phyloP scores from a whole-genome alignment of 1,140 invertebrate genomes.

The Trialeurodes vaporariorum region DNA sequence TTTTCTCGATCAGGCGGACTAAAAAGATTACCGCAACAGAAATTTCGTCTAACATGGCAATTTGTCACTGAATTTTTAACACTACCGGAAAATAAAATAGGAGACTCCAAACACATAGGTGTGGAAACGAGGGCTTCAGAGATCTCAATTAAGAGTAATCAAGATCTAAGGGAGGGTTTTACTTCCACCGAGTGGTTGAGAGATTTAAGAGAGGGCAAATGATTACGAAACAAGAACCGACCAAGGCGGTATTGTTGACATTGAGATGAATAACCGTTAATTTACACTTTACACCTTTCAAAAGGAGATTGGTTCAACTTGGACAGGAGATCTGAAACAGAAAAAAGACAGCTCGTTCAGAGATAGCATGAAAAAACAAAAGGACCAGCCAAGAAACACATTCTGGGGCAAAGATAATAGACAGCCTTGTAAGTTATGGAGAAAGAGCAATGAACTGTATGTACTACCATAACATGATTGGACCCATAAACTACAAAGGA shows the following conservation, averaged over 20 bases:
- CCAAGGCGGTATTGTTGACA: background rate
- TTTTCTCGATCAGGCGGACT: slow-evolving; percentile 44
- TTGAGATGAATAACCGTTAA: background rate
- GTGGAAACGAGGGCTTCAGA: background rate
- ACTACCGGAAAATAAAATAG: slow-evolving; percentile 11
- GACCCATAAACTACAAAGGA: background rate
- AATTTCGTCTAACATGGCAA: slow-evolving; percentile 40
- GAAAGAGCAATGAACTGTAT: background rate
- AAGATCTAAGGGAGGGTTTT: background rate
- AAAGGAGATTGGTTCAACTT: background rate
- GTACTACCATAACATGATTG: background rate
- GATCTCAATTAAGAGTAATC: background rate
- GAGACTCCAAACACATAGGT: background rate
- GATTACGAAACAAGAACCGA: background rate
- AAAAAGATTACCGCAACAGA: slow-evolving; percentile 41
- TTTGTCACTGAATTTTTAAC: background rate
- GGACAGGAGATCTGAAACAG: background rate
- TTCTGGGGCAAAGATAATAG: background rate
- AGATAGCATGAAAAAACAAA: background rate
- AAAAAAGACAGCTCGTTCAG: too few species aligned
- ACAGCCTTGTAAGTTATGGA: background rate
- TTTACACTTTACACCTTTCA: background rate
- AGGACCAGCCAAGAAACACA: background rate
- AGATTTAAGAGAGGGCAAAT: background rate
- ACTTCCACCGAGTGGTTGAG: background rate